A percentile compares a stretch with the other conserved stretches of the same genome.
These are phyloP conservation scores for Cephus runcator DNA, from an alignment of 2,888 invertebrate species.

Conservation along the genomic window DNA sequence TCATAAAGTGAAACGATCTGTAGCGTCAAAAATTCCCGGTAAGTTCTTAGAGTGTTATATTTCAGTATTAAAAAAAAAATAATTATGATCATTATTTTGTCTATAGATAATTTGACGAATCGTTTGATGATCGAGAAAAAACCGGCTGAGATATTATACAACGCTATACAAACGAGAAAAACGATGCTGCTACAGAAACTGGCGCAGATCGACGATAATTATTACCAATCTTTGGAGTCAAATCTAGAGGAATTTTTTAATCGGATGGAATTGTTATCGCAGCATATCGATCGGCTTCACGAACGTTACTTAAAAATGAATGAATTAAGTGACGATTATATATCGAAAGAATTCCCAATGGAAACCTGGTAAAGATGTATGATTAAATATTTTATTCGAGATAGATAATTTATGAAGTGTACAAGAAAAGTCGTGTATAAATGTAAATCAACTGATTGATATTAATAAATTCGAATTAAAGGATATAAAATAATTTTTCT, in stretches of 20 bases:
- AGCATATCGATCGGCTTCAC: constrained; percentile 31
- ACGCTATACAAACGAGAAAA: background rate
- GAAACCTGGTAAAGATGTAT: background rate
- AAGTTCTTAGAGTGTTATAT: background rate
- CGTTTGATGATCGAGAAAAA: background rate
- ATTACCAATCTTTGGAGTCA: background rate
- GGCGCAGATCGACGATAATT: background rate
- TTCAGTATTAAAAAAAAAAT: background rate
- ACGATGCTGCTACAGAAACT: background rate
- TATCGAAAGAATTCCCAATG: constrained; percentile 26
- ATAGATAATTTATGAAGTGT: background rate
- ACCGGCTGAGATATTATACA: background rate
- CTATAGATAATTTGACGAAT: background rate
- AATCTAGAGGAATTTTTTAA: constrained; percentile 18
- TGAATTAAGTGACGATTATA: constrained; percentile 35
- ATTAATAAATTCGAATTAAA: background rate
- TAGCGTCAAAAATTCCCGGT: background rate
- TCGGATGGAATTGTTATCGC: constrained; percentile 28
- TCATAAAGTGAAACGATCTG: background rate
- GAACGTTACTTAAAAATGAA: constrained; percentile 25
- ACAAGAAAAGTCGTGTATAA: background rate
- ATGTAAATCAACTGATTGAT: background rate
- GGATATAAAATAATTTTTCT: background rate
- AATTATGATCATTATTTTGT: background rate
- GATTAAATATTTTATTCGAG: no score